phyloP scores from a whole-genome alignment of 2,888 invertebrate genomes.

The Alentia gelatinosa region DNA sequence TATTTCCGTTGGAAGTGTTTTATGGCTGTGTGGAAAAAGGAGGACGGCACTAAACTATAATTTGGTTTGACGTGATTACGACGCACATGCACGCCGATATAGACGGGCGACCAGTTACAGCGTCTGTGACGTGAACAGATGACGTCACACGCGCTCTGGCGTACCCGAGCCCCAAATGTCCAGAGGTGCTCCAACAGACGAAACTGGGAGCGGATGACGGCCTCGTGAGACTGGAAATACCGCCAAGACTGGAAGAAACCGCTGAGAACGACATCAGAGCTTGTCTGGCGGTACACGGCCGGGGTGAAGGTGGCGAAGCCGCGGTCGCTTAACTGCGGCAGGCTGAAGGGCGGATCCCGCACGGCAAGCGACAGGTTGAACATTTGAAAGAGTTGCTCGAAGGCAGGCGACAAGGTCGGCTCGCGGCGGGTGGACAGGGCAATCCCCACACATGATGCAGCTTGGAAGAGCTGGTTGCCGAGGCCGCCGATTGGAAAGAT shows the following conservation, averaged over 20 bases:
- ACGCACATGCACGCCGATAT: conserved; percentile 2
- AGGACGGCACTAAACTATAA: neutral
- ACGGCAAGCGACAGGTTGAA: neutral
- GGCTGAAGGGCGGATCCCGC: neutral
- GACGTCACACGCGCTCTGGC: neutral
- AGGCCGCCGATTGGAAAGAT: neutral
- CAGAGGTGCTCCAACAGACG: neutral
- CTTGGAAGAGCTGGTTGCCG: neutral
- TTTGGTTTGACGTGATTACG: neutral
- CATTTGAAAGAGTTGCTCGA: neutral
- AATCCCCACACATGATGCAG: neutral
- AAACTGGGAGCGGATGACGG: neutral
- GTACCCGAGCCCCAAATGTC: neutral
- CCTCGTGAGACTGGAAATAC: neutral
- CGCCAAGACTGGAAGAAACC: conserved; percentile 28
- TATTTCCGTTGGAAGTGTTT: neutral
- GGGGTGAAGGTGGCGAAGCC: neutral
- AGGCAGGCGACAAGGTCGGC: neutral
- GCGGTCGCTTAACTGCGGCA: neutral
- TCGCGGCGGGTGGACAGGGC: neutral
- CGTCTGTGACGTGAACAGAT: neutral
- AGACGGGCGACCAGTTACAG: neutral
- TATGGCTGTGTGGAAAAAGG: neutral
- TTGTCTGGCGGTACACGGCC: neutral
- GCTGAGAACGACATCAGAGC: neutral